Evolutionary conservation across 2,797 vertebrate genomes (phyloP), one percentile per base, ranked within the genome.

Genomic region (Thalassophryne amazonica): DNA sequence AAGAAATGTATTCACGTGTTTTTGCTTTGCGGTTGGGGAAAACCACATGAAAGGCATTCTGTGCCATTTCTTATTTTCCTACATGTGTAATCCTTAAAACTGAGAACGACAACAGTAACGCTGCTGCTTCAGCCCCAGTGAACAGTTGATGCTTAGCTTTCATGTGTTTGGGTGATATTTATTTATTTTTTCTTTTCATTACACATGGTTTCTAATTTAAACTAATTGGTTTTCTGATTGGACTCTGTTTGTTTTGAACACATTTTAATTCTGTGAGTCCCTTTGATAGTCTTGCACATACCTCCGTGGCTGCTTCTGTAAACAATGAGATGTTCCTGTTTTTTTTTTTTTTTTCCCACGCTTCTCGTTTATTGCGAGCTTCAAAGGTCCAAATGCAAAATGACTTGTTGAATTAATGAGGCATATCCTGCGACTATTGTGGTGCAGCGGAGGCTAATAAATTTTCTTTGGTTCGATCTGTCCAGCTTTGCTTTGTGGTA

Each of bases 401-500:
- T 31, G 25, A 76, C 50, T 40, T 72, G 69, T 81, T 69, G 46
- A 77, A 60, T 34, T 39, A 51, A 78, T 69, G 48, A 78, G 58
- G 54, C 28, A 5, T 9, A 36, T 17, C 0, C 16, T 11, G 19
- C 14, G 5, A n/a, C 12, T 27, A 28, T 73, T 53, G 54, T 71
- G 66, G 4, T 3, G 59, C 53, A 25, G 37, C 4, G 5, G 40
- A 31, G 3, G 7, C 39, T 42, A 11, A 62, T 69, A 1, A 55
- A 59, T 71, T 46, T 24, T 19, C 12, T 43, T 47, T 40, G 56
- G 19, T 70, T 41, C 3, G 0, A 38, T 59, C 31, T 47, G 28
- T 24, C 12, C 86, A 99, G 97, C 92, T 98, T 54, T 99, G 97
- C 70, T 97, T 98, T 42, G 86, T 95, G 76, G 91, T 99, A 88